Evolutionary conservation across 2,113 vertebrate species (phyloP), one percentile per base, ranked within the genome.

Genomic region (Nycticebus coucang): DNA sequence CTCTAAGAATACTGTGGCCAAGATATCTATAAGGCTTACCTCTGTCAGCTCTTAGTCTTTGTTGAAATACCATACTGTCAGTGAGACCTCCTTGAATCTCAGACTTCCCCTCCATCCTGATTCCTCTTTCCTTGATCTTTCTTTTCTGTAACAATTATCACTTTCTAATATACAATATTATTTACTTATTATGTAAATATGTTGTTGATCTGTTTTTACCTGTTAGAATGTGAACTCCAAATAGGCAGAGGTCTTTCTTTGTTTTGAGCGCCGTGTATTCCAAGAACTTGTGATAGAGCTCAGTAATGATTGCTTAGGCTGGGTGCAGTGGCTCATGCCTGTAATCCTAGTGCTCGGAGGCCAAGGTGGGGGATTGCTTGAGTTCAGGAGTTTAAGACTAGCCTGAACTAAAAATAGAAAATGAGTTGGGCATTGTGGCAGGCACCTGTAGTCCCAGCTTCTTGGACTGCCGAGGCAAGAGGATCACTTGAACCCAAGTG

Each of bases 131-230:
- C 26, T 35, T 28, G 8, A 69, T 53, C 57, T 53, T 75, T n/a
- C 30, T 53, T 88, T 88, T 53, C 50, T 74, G n/a, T 57, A 77
- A 74, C 24, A n/a, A 13, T 57, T 45, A 33, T 28, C 28, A 83
- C 6, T 57, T 78, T 57, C n/a, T 72, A 85, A 77, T 37, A 86
- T 41, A n/a, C 64, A 53, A 60, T 41, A 64, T 28, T 41, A 87
- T 57, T 91, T 80, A 41, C 57, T 80, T 75, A 93, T 84, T 74
- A 64, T 84, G 53, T 87, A 74, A 85, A 77, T 35, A n/a, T 53
- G 30, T 75, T 80, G 11, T 74, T 89, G 62, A 37, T 37, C 74
- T 53, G 50, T 79, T 74, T 88, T 50, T 92, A 30, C 45, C 24
- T 91, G 55, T 37, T 71, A 88, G 66, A 66, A 69, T n/a, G 28